Evolutionary conservation across 2,888 invertebrate species (phyloP).

Genomic region (Eurois occulta): DNA sequence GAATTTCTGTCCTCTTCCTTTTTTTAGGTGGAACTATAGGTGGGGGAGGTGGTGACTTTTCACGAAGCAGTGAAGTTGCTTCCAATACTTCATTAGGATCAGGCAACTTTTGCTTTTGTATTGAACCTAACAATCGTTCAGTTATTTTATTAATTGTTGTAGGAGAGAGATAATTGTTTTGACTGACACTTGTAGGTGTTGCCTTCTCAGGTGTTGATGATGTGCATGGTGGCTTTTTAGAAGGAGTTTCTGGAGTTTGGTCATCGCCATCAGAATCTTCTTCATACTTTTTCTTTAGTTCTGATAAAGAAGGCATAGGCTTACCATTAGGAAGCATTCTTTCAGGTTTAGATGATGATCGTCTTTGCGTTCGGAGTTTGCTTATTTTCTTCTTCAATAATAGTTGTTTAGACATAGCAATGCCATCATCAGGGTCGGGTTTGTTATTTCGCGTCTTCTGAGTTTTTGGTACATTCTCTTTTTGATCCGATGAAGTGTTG

Average conservation of each 20-base stretch:
- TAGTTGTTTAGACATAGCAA: constrained; percentile 60
- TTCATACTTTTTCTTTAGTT: constrained; percentile 73
- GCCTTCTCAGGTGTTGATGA: constrained; percentile 28
- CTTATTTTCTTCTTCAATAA: constrained; percentile 36
- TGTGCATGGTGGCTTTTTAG: neutral
- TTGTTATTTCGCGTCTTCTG: constrained; percentile 27
- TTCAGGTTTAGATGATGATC: constrained; percentile 22
- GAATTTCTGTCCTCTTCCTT: constrained; percentile 64
- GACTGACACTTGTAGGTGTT: neutral
- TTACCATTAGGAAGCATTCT: constrained; percentile 69
- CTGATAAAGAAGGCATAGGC: constrained; percentile 73
- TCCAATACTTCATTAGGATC: constrained; percentile 53
- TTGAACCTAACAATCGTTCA: constrained; percentile 40
- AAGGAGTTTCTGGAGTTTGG: constrained; percentile 1
- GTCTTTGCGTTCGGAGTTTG: constrained; percentile 8
- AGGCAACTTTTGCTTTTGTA: constrained; percentile 35
- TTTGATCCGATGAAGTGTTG: constrained; percentile 43
- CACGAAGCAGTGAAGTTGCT: constrained; percentile 23
- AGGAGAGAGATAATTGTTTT: constrained; percentile 41
- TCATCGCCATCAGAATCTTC: constrained; percentile 68
- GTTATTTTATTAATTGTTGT: constrained; percentile 42
- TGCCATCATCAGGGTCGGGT: constrained; percentile 31
- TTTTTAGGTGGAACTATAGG: constrained; percentile 69
- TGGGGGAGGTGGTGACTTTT: constrained; percentile 26
- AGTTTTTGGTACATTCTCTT: constrained; percentile 59